Evolutionary conservation across 2,888 invertebrate species (phyloP).

Genomic region (Caenorhabditis imperialis): DNA sequence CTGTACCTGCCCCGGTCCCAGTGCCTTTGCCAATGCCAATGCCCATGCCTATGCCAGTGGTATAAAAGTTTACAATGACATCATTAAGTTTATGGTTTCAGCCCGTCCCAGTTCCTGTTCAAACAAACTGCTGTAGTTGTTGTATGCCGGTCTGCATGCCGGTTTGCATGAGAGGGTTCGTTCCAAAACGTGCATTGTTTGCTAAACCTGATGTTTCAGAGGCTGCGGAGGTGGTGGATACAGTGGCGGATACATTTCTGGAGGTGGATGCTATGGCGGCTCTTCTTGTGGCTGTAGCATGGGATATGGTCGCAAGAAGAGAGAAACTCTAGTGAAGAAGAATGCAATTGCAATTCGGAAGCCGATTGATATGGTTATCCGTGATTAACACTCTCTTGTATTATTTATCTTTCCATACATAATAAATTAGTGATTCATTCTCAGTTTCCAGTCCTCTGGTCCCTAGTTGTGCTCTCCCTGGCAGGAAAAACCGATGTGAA

Average conservation of each 20-base stretch:
- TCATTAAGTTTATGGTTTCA: constrained; percentile 29
- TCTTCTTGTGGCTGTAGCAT: background rate
- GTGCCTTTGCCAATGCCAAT: constrained; percentile 46
- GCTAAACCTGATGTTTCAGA: constrained; percentile 33
- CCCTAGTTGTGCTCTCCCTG: constrained; percentile 6
- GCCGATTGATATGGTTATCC: constrained; percentile 49
- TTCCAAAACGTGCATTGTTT: no score
- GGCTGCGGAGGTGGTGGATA: constrained; percentile 54
- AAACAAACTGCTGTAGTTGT: constrained; percentile 64
- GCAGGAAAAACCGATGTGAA: constrained; percentile 26
- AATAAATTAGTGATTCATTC: background rate
- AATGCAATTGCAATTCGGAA: constrained; percentile 52
- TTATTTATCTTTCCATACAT: background rate
- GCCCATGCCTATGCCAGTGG: constrained; percentile 53
- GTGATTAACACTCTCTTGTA: constrained; percentile 17
- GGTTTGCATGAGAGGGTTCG: constrained; percentile 66
- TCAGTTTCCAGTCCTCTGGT: constrained; percentile 1
- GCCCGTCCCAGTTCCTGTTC: constrained; percentile 56
- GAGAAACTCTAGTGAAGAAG: constrained; percentile 54
- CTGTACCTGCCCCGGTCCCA: constrained; percentile 53
- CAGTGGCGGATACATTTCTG: constrained; percentile 45
- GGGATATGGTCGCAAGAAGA: constrained; percentile 59
- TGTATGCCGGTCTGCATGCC: constrained; percentile 71
- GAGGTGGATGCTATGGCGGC: constrained; percentile 42
- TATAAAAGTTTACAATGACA: constrained; percentile 37